Evolutionary conservation across 2,888 invertebrate genomes (phyloP).

Genomic region (Formica aserva): DNA sequence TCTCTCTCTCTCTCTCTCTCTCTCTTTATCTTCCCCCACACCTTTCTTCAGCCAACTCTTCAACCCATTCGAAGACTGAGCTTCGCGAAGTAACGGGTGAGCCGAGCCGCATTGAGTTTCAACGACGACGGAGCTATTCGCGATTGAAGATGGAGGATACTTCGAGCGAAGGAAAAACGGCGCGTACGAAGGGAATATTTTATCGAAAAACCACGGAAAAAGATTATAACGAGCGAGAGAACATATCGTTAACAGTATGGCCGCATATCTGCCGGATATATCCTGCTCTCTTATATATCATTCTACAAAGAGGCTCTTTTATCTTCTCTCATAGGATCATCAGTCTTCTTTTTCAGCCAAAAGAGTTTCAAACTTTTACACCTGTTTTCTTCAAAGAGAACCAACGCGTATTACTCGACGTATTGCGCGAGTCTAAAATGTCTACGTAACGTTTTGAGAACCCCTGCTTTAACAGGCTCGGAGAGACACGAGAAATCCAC

Average conservation of each 20-base stretch:
- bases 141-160: slow-evolving; percentile 44
- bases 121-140: slow-evolving; percentile 34
- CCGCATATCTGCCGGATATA: not conserved
- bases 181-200: slow-evolving; percentile 19
- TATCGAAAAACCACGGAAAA: not conserved
- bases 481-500: not conserved
- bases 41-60: slow-evolving; percentile 14
- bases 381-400: not conserved
- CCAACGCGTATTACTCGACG: not conserved
- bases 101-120: slow-evolving; percentile 47
- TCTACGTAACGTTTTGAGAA: not conserved
- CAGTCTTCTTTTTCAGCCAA: not conserved
- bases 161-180: slow-evolving; percentile 9
- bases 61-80: slow-evolving; percentile 29
- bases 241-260: slow-evolving; percentile 25
- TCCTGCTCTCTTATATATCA: not conserved
- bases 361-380: not conserved
- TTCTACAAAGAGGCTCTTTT: not conserved
- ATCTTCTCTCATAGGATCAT: not conserved
- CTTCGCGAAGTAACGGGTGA: slow-evolving; percentile 44
- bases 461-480: not conserved
- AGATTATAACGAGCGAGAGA: not conserved
- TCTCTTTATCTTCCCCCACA: not conserved
- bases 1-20: not conserved
- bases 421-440: not conserved